Percentiles rank a stretch among this genome's conserved stretches.
Evolutionary conservation across 1,140 invertebrate genomes (phyloP).

Genomic region (Coenobita brevimanus): DNA sequence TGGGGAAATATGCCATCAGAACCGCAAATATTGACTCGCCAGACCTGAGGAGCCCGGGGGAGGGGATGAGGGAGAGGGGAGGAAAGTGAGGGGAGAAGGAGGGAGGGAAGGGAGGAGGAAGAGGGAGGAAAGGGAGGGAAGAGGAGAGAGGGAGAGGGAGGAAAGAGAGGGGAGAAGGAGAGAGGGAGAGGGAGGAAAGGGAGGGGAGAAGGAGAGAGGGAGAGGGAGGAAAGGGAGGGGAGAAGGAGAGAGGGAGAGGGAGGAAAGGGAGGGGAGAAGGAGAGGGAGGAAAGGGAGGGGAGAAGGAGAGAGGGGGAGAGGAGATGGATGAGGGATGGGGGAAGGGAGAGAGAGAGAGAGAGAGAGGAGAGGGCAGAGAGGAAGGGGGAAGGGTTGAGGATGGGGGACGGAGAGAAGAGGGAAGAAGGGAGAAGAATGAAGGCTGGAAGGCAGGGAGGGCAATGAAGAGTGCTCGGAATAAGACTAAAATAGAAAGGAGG

Average conservation of each 20-base stretch:
- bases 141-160: neutral
- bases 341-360: neutral
- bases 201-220: conserved; percentile 11
- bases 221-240: neutral
- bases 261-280: neutral
- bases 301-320: neutral
- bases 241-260: neutral
- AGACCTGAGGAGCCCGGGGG: too few relatives aligned
- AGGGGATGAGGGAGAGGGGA: neutral
- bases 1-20: too few relatives aligned
- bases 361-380: neutral
- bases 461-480: too few relatives aligned
- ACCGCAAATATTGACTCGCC: too few relatives aligned
- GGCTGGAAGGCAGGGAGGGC: too few relatives aligned
- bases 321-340: neutral
- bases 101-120: neutral
- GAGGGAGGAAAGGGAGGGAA: neutral
- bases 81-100: too few relatives aligned
- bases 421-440: neutral
- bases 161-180: neutral
- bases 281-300: neutral
- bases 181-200: conserved; percentile 8
- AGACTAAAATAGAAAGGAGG: too few relatives aligned
- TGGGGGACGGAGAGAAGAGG: neutral
- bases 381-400: neutral